Conservation (phyloP, 2,797 vertebrate species). For the Syngnathus acus region DNA sequence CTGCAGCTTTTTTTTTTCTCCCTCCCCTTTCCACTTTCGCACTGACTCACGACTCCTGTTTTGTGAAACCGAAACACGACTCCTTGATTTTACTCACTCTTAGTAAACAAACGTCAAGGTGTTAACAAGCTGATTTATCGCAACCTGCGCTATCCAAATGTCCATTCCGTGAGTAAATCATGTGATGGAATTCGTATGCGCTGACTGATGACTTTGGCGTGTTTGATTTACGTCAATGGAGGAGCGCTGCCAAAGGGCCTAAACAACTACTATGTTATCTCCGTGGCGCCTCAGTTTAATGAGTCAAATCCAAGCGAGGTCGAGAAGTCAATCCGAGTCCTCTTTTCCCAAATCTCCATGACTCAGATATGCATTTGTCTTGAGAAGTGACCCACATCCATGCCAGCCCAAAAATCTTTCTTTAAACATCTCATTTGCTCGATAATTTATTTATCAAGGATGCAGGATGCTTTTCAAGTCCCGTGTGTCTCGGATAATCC, state of each 20-base stretch:
- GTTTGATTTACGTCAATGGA: slow-evolving; percentile 49
- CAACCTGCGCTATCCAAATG: slow-evolving; percentile 21
- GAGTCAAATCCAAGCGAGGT: slow-evolving; percentile 42
- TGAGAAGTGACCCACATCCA: slow-evolving; percentile 44
- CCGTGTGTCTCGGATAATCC: slow-evolving; percentile 50
- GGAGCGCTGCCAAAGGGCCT: slow-evolving; percentile 37
- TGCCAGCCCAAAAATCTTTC: slow-evolving; percentile 44
- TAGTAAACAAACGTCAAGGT: slow-evolving; percentile 26
- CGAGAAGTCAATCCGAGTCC: slow-evolving; percentile 46
- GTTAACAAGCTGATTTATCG: slow-evolving; percentile 34
- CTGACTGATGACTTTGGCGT: slow-evolving; percentile 55
- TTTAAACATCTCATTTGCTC: slow-evolving; percentile 54
- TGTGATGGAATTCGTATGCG: slow-evolving; percentile 41
- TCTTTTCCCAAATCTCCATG: slow-evolving; percentile 51
- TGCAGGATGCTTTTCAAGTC: slow-evolving; percentile 53
- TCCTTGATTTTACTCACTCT: slow-evolving; percentile 13
- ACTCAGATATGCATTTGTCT: slow-evolving; percentile 57
- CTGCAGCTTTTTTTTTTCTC: slow-evolving; percentile 24
- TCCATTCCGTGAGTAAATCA: slow-evolving; percentile 39
- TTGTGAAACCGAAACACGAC: slow-evolving; percentile 39
- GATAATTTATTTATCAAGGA: slow-evolving; percentile 59
- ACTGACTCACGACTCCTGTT: slow-evolving; percentile 30
- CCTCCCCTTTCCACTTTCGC: slow-evolving; percentile 20
- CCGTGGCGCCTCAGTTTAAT: slow-evolving; percentile 45
- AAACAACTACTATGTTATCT: slow-evolving; percentile 40